Base-by-base conservation (phyloP, 2,888 invertebrate genomes). In the Pseudococcus viburni region DNA sequence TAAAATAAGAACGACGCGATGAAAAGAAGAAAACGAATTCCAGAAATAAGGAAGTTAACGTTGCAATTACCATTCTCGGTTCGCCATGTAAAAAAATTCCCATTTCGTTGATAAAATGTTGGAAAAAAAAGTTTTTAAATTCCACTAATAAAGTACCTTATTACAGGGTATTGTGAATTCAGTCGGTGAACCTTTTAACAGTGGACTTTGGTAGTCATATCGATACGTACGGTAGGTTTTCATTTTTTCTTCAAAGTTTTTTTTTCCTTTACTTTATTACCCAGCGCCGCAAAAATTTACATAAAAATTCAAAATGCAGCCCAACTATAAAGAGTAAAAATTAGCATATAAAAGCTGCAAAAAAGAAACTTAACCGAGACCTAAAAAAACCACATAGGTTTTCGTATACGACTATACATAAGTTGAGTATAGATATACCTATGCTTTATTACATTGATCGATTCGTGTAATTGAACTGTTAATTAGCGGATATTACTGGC, bases 11-110 rank as follows among this genome's bases (percentile, higher is more conserved):
- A 39, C 22, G 19, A 80, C 42, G 42, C 39, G 80, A 39, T 39
- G 80, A 42, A 80, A 80, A 80, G 42, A 80, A 39, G 15, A 39
- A 42, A 42, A 80, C 80, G 80, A 80, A 80, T 80, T 80, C 42
- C 42, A 42, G 42, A 80, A 80, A 80, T 80, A 80, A 80, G 80
- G 80, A 80, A 80, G 80, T 80, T 80, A 80, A 80, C 80, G 80
- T 80, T 80, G 80, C 80, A 80, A 80, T 80, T 80, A 80, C 80
- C n/a, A 80, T 80, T 80, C 80, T 80, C 80, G 80, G 80, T 80
- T 80, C 42, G 68, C 80, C 42, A 80, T 80, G 42, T 80, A 80
- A 80, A 80, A 80, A 42, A 80, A 80, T 42, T 80, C 39, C 26
- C 26, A 33, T 33, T 33, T 3, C 80, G 80, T 42, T 80, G 80